Evolutionary conservation across 2,888 invertebrate genomes (phyloP), one percentile per base, ranked within the genome.

Genomic region (Dichetophora obliterata): DNA sequence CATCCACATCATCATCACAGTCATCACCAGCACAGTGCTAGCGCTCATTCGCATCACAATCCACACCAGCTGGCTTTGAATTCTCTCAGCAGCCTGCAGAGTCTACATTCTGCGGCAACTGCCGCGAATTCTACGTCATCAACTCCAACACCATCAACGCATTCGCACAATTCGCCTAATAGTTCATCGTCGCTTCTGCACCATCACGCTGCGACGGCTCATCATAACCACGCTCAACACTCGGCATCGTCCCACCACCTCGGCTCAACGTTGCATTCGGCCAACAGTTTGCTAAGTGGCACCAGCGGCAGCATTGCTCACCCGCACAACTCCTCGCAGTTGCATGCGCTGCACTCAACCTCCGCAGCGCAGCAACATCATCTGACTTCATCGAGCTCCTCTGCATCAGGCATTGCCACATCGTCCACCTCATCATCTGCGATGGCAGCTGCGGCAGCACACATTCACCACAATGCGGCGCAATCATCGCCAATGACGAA

Each of bases 401-500:
- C 82, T 5, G 75, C 80, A 16, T 74, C 82, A 24, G 79, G 80
- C 54, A 78, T 78, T 3, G 75, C 81, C n/a, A 79, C 89, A 79
- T 81, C 87, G 77, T 84, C 86, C 80, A 83, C 83, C 82, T 80
- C 84, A 82, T 73, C 84, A 75, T 69, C 85, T 76, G 70, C 82
- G 80, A 82, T 83, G 69, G 84, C 86, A 73, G 84, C 87, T 87
- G 85, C 87, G 52, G 87, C 87, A 73, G 87, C 87, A 72, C 86
- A 88, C 19, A 85, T 87, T 19, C 86, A 86, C 27, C 88, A 87
- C 79, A 81, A 88, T 77, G 88, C 88, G 81, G 88, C 87, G 52
- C 86, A 88, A 82, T 83, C 88, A 24, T 88, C 89, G 81, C 86
- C 89, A 82, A 89, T 89, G 83, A 87, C 88, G 80, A 89, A 89